These are phyloP conservation scores for Akabosia matsudoensis DNA, from an alignment of 1,140 invertebrate genomes.

Conservation along the genomic window DNA sequence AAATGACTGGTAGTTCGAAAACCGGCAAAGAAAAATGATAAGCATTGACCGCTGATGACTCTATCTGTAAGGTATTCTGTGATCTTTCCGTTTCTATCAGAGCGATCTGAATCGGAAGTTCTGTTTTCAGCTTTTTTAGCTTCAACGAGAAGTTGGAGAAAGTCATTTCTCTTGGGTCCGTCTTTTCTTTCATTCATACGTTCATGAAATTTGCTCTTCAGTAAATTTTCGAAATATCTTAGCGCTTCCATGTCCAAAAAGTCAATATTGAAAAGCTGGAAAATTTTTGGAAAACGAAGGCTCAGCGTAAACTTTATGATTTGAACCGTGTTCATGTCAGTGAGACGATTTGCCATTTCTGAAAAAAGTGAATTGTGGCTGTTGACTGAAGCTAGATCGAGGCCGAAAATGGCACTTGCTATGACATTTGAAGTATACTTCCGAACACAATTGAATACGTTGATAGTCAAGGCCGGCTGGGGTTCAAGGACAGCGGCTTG, in stretches of 20 bases:
- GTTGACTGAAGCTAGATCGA: not conserved
- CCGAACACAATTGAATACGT: not conserved
- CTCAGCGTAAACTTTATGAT: not conserved
- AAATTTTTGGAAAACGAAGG: not conserved
- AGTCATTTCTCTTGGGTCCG: not conserved
- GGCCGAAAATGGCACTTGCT: not conserved
- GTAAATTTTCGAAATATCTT: not conserved
- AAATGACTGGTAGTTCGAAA: constrained; percentile 19
- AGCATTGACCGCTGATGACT: not conserved
- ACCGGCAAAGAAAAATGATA: not conserved
- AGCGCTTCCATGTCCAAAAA: constrained; percentile 2
- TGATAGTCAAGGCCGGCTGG: not conserved
- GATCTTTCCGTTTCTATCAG: not conserved
- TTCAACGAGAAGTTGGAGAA: not conserved
- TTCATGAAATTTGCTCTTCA: not conserved
- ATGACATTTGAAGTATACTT: constrained; percentile 25
- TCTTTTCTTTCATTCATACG: not conserved
- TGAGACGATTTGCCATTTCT: not conserved
- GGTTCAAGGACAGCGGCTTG: not conserved
- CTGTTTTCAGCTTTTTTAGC: not conserved
- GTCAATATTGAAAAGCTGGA: constrained; percentile 1
- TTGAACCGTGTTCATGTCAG: not conserved
- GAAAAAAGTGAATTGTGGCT: not conserved
- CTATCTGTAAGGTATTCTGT: not conserved
- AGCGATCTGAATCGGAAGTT: not conserved